Base-by-base conservation (phyloP, 2,888 invertebrate genomes). In the Epistrophe eligans region DNA sequence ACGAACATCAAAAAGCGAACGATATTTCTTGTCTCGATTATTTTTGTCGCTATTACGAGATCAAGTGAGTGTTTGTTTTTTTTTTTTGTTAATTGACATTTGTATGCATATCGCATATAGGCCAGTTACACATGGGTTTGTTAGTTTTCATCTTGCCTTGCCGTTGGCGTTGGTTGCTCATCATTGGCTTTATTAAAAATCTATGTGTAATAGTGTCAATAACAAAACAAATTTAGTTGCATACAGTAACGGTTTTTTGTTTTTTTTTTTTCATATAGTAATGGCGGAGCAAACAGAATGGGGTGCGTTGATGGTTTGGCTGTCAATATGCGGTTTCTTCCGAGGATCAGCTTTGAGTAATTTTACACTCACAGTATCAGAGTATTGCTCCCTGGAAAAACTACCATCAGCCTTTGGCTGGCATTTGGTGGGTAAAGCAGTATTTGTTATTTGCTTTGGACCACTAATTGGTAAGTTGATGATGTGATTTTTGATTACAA, bases 341-440 rank as follows among this genome's bases (percentile, higher is more conserved):
- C 94, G 97, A 79, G 97, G 97, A 79, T 95, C 96, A 90, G 96
- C 96, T 17, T 93, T 97, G 60, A 96, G 96, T 89, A 96, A 96
- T 92, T 95, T 96, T 91, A 96, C 96, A 43, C 94, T 96, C 9
- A 96, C 96, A n/a, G 96, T 96, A 89, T 96, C 96, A 0, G 96
- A 96, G 92, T 96, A 96, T 90, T 95, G 95, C 89, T 95, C 96
- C 0, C 91, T 95, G 89, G 96, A 96, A 90, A 96, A 96, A 90
- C 91, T 96, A 85, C 96, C 96, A 0, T 96, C 96, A 8, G 96
- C 96, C 13, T 96, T 96, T 90, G 96, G 96, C 17, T 93, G 96
- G 90, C 96, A 96, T 90, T 95, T 96, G 95, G 96, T 96, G 88
- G 95, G 95, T 90, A 96, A 96, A 91, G 96, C 96, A 10, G 91